Evolutionary conservation across 1,140 invertebrate species (phyloP), one percentile per base, ranked within the genome.

Genomic region (Meloidogyne exigua): DNA sequence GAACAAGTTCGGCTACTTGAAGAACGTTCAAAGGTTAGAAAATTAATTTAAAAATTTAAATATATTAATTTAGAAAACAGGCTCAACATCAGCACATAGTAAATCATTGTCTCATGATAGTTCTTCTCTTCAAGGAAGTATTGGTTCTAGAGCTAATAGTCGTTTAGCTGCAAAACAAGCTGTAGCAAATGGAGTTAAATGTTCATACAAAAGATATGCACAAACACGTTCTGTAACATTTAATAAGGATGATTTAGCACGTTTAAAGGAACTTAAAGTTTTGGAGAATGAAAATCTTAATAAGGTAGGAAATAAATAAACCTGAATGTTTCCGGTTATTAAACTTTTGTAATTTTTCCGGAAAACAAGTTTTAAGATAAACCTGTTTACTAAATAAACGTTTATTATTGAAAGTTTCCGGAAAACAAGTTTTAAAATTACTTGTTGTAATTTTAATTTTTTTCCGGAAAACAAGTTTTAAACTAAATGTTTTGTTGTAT

Each of bases 211-310:
- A 70, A 67, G 80, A 13, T 87, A 76, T 79, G 68, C 78, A 72
- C 85, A 87, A 75, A 85, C 82, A 15, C 70, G 85, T 25, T 87
- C 87, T 66, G 74, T 87, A 4, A 87, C 73, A 25, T 87, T 87
- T 68, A 80, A 81, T 9, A 87, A 87, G 72, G 25, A 62, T 13
- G 85, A 87, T 62, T 78, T 87, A 32, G 71, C 75, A 44, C 39
- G 79, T 9, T 77, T 87, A 21, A 87, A 87, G 73, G 85, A 87
- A 62, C 72, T 81, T n/a, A 87, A 87, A 78, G 72, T 87, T 23
- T 77, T 85, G 42, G 86, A 87, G 70, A 84, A 85, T 73, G 85
- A 87, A 21, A 87, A 87, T 64, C 66, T 87, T 32, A 87, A 87
- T 77, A 87, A 87, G 18, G 49, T 57, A 39, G 36, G 28, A 32